A percentile compares a stretch with the other conserved stretches of the same genome.
phyloP scores from a whole-genome alignment of 2,888 invertebrate genomes.

The Parelbella ahira region DNA sequence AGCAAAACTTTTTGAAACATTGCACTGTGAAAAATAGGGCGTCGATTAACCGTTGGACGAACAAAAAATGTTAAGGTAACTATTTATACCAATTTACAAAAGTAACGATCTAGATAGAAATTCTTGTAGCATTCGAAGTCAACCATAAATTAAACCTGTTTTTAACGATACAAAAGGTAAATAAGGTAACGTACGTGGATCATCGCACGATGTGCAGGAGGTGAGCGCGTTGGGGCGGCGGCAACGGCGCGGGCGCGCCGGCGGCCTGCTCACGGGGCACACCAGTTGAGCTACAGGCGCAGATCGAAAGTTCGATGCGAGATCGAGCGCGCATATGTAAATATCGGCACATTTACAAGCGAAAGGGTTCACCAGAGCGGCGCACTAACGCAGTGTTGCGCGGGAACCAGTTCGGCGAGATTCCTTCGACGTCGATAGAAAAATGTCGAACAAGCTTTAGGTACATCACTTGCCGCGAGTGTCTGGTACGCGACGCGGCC shows the following conservation, averaged over 20 bases:
- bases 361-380: conserved; percentile 80
- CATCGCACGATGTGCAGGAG: conserved; percentile 69
- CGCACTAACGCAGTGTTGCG: conserved; percentile 78
- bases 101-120: no score
- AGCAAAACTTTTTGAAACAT: no score
- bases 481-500: conserved; percentile 73
- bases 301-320: conserved; percentile 79
- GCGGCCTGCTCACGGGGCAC: conserved; percentile 54
- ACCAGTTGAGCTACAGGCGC: conserved; percentile 62
- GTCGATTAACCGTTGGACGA: no score
- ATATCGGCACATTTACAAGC: conserved; percentile 81
- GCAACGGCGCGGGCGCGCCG: conserved; percentile 40
- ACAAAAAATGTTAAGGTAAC: no score
- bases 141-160: no score
- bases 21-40: no score
- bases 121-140: no score
- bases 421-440: conserved; percentile 83
- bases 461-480: conserved; percentile 67
- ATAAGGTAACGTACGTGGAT: conserved; percentile 64
- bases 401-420: conserved; percentile 84
- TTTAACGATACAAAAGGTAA: no score
- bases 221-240: conserved; percentile 61
- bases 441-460: conserved; percentile 77
- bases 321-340: conserved; percentile 79
- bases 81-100: no score